Base-by-base conservation (phyloP, 2,797 vertebrate species). In the Prionace glauca region DNA sequence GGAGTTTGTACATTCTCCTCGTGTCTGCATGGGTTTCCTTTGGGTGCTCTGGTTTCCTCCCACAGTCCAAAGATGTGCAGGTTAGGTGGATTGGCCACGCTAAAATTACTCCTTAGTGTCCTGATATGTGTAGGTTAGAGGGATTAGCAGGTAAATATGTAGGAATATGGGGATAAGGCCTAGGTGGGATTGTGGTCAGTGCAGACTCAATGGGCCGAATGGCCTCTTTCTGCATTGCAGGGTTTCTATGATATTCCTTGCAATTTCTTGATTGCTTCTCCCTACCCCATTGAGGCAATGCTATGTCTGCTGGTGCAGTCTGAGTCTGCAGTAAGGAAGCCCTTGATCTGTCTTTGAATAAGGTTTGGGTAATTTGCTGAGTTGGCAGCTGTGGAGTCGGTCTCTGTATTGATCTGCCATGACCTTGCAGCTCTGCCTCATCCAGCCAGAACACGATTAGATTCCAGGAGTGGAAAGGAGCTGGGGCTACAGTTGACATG, bases 271-370 rank as follows among this genome's bases (percentile, higher is more conserved):
- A 24, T 2, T 77, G 32, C 81, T 24, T 20, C 36, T 41, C 79
- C 22, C 81, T 81, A 18, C 20, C 41, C n/a, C 41, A 8, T 84
- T 84, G 81, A 84, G 41, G 9, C 16, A 5, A 32, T 90, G 56
- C 87, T 62, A 5, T 9, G 14, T 62, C 14, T 91, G 86, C 41
- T 87, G 24, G 26, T 90, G 88, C 56, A 91, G 60, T 65, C 26
- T 7, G 50, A 90, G 32, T 65, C 56, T 65, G 60, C 56, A 20
- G 60, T 62, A 12, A 91, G 88, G 32, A 91, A 91, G 88, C 50
- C 87, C 45, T 90, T 90, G 87, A 90, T 90, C 50, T 90, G 88
- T 26, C 60, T 91, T 91, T 65, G 29, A 56, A 91, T 14, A 62
- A 65, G 60, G 29, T n/a, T 65, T 91, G 56, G 65, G 88, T 91